phyloP scores from a whole-genome alignment of 2,888 invertebrate genomes.

The Dendrolimus houi region DNA sequence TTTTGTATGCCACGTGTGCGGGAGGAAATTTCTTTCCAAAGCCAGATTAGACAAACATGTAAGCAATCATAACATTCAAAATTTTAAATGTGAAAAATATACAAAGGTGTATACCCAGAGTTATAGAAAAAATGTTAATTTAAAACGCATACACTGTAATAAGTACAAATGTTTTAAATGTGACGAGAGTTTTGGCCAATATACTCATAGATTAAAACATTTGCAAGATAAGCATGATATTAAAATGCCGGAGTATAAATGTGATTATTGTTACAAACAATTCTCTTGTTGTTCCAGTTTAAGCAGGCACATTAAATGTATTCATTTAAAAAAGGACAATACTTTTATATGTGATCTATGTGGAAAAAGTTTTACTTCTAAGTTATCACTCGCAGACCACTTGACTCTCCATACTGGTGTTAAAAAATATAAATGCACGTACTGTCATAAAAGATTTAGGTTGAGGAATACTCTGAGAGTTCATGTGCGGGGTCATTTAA shows the following conservation, averaged over 20 bases:
- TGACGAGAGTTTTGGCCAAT: conserved; percentile 11
- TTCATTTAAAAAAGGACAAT: conserved; percentile 26
- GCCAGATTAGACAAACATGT: conserved; percentile 20
- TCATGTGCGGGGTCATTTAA: conserved; percentile 32
- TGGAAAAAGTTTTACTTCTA: too few species aligned
- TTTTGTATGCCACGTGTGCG: conserved; percentile 55
- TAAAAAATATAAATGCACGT: too few species aligned
- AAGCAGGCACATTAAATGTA: conserved; percentile 26
- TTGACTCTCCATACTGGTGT: not conserved
- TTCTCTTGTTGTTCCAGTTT: conserved; percentile 9
- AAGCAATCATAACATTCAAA: conserved; percentile 14
- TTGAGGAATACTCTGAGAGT: conserved; percentile 25
- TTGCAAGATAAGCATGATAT: conserved; percentile 3
- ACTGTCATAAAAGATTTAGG: conserved; percentile 14
- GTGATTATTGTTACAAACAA: conserved; percentile 4
- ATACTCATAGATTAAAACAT: conserved; percentile 15
- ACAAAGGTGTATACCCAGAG: conserved; percentile 12
- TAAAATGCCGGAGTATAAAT: conserved; percentile 15
- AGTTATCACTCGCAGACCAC: too few species aligned
- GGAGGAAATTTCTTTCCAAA: conserved; percentile 42
- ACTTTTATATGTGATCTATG: too few species aligned
- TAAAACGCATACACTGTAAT: conserved; percentile 17
- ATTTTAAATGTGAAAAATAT: conserved; percentile 17
- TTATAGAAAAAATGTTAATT: conserved; percentile 7
- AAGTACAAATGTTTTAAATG: conserved; percentile 17